Conservation (phyloP, 1,140 invertebrate species). For the Drosophila guanche region DNA sequence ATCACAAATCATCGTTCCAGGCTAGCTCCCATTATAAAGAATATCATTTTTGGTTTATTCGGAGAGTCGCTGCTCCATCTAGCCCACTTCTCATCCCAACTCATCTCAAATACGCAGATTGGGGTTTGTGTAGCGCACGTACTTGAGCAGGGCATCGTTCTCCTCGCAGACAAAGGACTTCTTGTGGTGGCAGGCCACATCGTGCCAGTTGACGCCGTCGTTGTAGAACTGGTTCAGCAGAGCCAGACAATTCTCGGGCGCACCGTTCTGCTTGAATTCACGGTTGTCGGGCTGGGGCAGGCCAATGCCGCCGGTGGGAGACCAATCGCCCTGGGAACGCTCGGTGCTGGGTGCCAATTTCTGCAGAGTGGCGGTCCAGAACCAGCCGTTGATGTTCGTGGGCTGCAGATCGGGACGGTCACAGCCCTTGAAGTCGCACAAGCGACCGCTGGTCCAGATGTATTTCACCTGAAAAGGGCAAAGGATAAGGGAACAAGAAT, state of each 20-base stretch:
- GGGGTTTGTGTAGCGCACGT: slow-evolving; percentile 90
- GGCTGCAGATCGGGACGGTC: slow-evolving; percentile 91
- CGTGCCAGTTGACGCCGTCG: slow-evolving; percentile 93
- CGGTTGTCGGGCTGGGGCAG: slow-evolving; percentile 93
- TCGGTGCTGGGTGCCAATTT: slow-evolving; percentile 91
- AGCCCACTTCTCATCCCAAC: slow-evolving; percentile 17
- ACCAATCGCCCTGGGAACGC: slow-evolving; percentile 92
- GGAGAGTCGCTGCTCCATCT: slow-evolving; percentile 49
- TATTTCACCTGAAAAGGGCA: slow-evolving; percentile 85
- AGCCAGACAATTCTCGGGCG: slow-evolving; percentile 91
- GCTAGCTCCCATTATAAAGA: slow-evolving; percentile 38
- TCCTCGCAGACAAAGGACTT: slow-evolving; percentile 94
- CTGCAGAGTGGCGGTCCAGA: slow-evolving; percentile 92
- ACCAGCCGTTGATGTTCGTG: slow-evolving; percentile 92
- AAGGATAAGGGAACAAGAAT: neutral
- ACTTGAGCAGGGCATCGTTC: slow-evolving; percentile 91
- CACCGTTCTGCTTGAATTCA: slow-evolving; percentile 90
- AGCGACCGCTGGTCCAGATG: slow-evolving; percentile 93
- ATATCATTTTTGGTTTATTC: slow-evolving; percentile 79
- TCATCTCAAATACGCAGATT: slow-evolving; percentile 86
- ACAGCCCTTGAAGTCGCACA: slow-evolving; percentile 93
- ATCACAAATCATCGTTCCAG: neutral
- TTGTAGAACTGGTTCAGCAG: slow-evolving; percentile 93
- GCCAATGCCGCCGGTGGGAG: slow-evolving; percentile 90
- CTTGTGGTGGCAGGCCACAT: slow-evolving; percentile 92